Evolutionary conservation across 2,113 vertebrate species (phyloP).

Genomic region (Gymnarchus niloticus): DNA sequence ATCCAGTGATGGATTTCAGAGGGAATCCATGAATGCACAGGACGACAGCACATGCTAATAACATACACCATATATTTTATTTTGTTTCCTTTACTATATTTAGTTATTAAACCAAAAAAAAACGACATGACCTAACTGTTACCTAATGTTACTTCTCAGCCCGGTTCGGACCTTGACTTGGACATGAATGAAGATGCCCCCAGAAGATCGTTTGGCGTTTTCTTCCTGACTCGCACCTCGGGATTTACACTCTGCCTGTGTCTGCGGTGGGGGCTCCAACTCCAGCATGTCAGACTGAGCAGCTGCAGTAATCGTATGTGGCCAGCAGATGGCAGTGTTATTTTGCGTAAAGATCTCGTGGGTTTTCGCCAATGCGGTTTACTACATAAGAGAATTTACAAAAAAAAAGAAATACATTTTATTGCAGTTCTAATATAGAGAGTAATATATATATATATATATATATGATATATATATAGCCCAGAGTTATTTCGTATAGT

Average conservation of each 20-base stretch:
- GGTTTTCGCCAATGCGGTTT: too few species aligned
- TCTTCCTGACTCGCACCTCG: not conserved
- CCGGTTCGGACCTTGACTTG: not conserved
- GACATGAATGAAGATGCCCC: not conserved
- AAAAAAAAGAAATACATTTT: not conserved
- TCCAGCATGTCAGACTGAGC: not conserved
- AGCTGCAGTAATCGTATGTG: not conserved
- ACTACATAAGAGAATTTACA: too few species aligned
- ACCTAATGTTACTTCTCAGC: not conserved
- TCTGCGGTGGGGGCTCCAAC: not conserved
- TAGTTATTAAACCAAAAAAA: not conserved
- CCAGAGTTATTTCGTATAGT: not conserved
- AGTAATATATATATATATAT: too few species aligned
- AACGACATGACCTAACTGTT: not conserved
- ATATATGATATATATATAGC: too few species aligned
- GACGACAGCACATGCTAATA: too few species aligned
- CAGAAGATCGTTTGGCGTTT: not conserved
- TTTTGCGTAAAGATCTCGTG: not conserved
- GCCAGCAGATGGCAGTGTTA: constrained; percentile 17
- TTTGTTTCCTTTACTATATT: not conserved
- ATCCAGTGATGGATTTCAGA: too few species aligned
- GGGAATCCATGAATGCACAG: too few species aligned
- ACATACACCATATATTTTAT: not conserved
- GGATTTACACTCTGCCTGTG: not conserved
- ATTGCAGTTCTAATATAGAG: not conserved